Evolutionary conservation across 2,797 vertebrate species (phyloP), one percentile per base, ranked within the genome.

Genomic region (Brachymystax lenok): DNA sequence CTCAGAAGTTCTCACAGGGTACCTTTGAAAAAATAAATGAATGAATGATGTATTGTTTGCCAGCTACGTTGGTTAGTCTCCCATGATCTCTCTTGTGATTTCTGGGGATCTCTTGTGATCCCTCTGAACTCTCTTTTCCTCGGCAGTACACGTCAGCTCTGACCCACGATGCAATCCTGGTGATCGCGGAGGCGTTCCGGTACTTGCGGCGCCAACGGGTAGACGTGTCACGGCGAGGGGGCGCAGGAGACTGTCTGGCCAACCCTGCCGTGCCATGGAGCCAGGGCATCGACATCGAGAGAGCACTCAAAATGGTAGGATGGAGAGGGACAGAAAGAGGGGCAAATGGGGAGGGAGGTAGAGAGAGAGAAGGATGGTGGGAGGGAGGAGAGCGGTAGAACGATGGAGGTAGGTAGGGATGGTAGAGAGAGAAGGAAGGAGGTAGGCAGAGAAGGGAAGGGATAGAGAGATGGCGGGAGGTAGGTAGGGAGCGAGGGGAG

Each of bases 241-340:
- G 97, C 68, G 97, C 98, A 7, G 98, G 98, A 78, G 98, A 99
- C 91, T 99, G 98, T 88, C 93, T 99, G 74, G 98, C 98, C 79
- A 99, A 99, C 88, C 98, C 98, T 7, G 98, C 98, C 0, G 98
- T 99, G 56, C 98, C 98, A 0, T 99, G 98, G 98, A 99, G 98
- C 92, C 98, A 99, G 93, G 98, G 98, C 85, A 99, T 99, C 80
- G 98, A 99, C 90, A 99, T 99, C 1, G 98, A 99, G 87, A 96
- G 98, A 92, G 98, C 98, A 10, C 94, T 99, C 77, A 99, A 99
- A 96, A 99, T 98, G 96, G 98, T 99, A 95, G 72, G 89, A 74
- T 35, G n/a, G 3, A 6, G 12, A 12, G 63, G 24, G 51, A 75
- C n/a, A 74, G 28, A 64, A 30, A 73, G 52, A 19, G 27, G 84